Base-by-base conservation (phyloP, 2,888 invertebrate genomes). In the Limnephilus auricula region DNA sequence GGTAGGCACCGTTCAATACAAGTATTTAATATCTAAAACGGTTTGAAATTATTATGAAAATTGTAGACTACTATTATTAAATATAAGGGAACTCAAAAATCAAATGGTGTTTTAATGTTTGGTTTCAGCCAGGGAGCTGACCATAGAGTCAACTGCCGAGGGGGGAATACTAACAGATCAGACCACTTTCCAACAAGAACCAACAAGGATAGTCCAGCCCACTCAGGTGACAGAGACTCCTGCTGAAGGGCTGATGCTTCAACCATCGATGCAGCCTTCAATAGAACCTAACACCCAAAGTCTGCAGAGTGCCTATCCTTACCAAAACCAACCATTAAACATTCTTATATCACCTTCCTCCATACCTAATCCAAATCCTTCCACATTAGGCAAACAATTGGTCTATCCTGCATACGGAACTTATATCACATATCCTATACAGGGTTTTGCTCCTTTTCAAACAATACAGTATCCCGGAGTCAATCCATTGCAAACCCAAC, bases 361-460 rank as follows among this genome's bases (percentile, higher is more conserved):
- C 0, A 96, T 96, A 84, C 95, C 96, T 0, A 96, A 95, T 90
- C 95, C 96, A 1, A 96, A 94, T 91, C 96, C 96, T 1, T 96
- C 95, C 0, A 94, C 95, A 13, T 94, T 95, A 0, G 95, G 94
- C 2, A 95, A 95, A 95, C 88, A 82, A 94, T 94, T 0, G 50
- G 45, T 89, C 18, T 95, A 94, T 90, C 94, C 95, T 0, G 95
- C 94, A 92, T 95, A 95, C 91, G 95, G 95, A 1, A 94, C 95
- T 4, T 95, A 95, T 90, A 94, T 95, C 9, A 32, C 86, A 13
- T 95, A 95, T 93, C 95, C 95, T 5, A 95, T 95, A 79, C 96
- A 96, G 5, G 95, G 95, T 4, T 96, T 95, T 93, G 95, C 96
- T 0, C 96, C 96, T 2, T 96, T 96, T 92, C 96, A 95, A 93